Evolutionary conservation across 1,140 invertebrate genomes (phyloP).

Genomic region (Tetramorium simillimum): DNA sequence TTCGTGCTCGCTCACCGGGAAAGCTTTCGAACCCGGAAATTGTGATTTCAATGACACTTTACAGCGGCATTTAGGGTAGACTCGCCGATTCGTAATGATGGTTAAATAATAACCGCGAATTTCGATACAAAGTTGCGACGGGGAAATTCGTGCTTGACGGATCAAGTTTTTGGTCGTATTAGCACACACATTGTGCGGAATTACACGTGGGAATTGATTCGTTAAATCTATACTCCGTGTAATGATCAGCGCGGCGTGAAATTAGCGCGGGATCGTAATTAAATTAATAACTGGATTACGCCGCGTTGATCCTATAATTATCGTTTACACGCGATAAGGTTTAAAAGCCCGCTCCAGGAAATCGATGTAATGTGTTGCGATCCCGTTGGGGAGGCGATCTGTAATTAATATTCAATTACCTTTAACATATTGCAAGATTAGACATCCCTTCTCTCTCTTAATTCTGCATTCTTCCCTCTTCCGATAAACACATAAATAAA

Average conservation of each 20-base stretch:
- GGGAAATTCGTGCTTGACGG: constrained; percentile 34
- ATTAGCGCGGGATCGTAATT: constrained; percentile 59
- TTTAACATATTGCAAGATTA: constrained; percentile 55
- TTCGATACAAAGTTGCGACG: constrained; percentile 1
- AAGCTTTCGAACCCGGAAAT: constrained; percentile 49
- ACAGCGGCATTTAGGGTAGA: not conserved
- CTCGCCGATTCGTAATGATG: constrained; percentile 21
- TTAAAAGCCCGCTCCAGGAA: constrained; percentile 58
- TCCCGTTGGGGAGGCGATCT: constrained; percentile 25
- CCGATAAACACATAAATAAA: not conserved
- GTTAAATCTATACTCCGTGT: constrained; percentile 58
- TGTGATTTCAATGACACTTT: constrained; percentile 44
- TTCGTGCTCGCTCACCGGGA: constrained; percentile 2
- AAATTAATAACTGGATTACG: constrained; percentile 59
- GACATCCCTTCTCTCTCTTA: not conserved
- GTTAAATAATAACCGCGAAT: constrained; percentile 22
- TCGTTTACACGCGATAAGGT: constrained; percentile 59
- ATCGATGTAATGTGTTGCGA: constrained; percentile 52
- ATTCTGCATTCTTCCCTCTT: not conserved
- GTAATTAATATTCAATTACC: constrained; percentile 54
- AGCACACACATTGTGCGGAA: constrained; percentile 30
- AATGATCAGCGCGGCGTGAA: constrained; percentile 58
- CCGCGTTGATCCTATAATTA: constrained; percentile 56
- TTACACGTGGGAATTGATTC: constrained; percentile 58
- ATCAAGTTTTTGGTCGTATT: constrained; percentile 41